These are phyloP conservation scores for Istiophorus platypterus DNA, from an alignment of 2,113 vertebrate species.

Conservation along the genomic window DNA sequence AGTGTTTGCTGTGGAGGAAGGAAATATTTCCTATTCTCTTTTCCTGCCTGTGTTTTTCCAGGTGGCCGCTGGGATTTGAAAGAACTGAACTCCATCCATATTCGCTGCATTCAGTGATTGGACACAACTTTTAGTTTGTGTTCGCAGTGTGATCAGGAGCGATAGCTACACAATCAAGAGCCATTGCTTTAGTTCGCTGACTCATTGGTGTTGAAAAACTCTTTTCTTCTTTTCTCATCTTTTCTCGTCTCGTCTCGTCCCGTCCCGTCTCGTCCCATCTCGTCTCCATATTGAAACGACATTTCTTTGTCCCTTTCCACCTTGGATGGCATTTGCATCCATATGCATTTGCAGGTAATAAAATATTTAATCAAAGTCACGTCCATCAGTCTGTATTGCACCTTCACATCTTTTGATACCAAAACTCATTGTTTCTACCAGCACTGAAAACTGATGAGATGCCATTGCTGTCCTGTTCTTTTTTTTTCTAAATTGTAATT, in stretches of 20 bases:
- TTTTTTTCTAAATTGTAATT: too few species aligned
- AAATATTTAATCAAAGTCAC: too few species aligned
- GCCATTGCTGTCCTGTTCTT: too few species aligned
- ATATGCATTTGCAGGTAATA: too few species aligned
- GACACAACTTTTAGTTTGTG: not conserved
- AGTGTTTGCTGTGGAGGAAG: slow-evolving; percentile 53
- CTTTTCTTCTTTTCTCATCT: not conserved
- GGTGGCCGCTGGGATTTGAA: not conserved
- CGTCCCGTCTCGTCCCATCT: too few species aligned
- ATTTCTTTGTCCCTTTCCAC: not conserved
- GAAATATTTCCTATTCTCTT: slow-evolving; percentile 60
- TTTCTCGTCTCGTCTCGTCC: too few species aligned
- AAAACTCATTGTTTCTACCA: too few species aligned
- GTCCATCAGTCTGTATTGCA: too few species aligned
- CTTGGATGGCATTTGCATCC: not conserved
- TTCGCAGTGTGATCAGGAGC: not conserved
- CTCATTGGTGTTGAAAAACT: slow-evolving; percentile 9
- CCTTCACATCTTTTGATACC: too few species aligned
- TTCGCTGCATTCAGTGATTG: slow-evolving; percentile 18
- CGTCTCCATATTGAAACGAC: too few species aligned
- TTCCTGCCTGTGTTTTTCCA: slow-evolving; percentile 60
- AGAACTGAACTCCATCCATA: slow-evolving; percentile 2
- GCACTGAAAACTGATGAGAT: too few species aligned
- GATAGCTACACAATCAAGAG: not conserved
- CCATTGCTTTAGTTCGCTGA: not conserved